Base-by-base conservation (phyloP, 2,113 vertebrate genomes). In the Podocnemis expansa region DNA sequence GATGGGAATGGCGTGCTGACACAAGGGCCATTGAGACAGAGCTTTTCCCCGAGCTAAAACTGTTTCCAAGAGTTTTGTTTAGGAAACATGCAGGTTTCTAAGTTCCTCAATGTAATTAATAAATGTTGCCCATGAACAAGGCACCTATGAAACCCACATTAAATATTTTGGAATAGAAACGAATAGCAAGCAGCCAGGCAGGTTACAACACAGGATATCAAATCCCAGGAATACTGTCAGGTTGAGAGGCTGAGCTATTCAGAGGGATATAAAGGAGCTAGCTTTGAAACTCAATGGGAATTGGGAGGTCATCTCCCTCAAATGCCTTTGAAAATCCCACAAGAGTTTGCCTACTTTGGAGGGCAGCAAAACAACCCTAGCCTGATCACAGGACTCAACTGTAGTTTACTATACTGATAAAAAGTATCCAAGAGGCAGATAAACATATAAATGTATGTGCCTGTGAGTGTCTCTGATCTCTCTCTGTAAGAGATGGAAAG, bases 401-500 rank as follows among this genome's bases (percentile, higher is more conserved):
- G 41, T 27, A 45, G 73, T 13, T 76, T 13, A 29, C 7, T 13
- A 22, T 76, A 45, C 7, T 45, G 73, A 5, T 45, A 76, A 45
- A 21, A 76, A 76, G 25, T 24, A 25, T 43, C 73, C 73, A 43
- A 45, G 31, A 38, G 19, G 22, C 21, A 45, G 73, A 27, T 58
- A 24, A 78, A 55, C 13, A 34, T 17, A n/a, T 3, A 17, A 12
- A 2, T 8, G 12, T 60, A 47, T 22, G 49, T 8, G 12, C 38
- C 58, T 38, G 82, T 0, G 0, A 79, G 47, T 0, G 0, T 25
- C 70, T 93, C 2, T 2, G 31, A 43, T 45, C 56, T 31, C 27
- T 3, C 54, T n/a, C 4, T 76, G 16, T 25, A 43, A 25, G 73
- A 14, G 14, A 47, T 27, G 29, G 2, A n/a, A 82, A 78, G 78